These are phyloP conservation scores for Palloptera scutellata DNA, from an alignment of 2,888 invertebrate species.

Conservation along the genomic window DNA sequence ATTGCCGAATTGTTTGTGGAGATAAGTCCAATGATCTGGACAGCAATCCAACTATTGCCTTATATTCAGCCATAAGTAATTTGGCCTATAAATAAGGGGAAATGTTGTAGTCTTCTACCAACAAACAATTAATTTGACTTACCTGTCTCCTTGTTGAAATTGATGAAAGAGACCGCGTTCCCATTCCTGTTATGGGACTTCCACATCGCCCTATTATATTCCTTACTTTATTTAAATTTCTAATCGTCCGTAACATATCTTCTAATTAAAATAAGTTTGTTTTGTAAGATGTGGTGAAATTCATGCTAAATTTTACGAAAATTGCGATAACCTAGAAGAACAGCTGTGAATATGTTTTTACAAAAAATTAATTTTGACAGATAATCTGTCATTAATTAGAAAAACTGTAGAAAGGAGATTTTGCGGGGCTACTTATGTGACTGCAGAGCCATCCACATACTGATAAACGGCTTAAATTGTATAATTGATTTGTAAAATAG, in stretches of 20 bases:
- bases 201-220: neutral
- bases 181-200: neutral
- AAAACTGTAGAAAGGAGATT: too few species aligned
- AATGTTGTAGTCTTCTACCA: too few species aligned
- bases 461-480: too few species aligned
- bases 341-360: too few species aligned
- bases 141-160: conserved; percentile 47
- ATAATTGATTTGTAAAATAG: too few species aligned
- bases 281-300: too few species aligned
- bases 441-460: too few species aligned
- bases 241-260: conserved; percentile 1
- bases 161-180: neutral
- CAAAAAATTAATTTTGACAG: too few species aligned
- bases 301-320: too few species aligned
- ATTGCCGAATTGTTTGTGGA: conserved; percentile 48
- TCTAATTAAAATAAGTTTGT: neutral
- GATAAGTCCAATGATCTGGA: conserved; percentile 54
- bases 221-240: neutral
- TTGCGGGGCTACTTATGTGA: too few species aligned
- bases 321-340: too few species aligned
- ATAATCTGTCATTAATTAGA: too few species aligned
- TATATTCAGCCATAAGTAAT: conserved; percentile 55
- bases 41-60: conserved; percentile 54
- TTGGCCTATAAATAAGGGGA: conserved; percentile 44
- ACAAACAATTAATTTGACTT: conserved; percentile 8